These are phyloP conservation scores for Pheosia tremula DNA, from an alignment of 2,888 invertebrate species.

Conservation along the genomic window DNA sequence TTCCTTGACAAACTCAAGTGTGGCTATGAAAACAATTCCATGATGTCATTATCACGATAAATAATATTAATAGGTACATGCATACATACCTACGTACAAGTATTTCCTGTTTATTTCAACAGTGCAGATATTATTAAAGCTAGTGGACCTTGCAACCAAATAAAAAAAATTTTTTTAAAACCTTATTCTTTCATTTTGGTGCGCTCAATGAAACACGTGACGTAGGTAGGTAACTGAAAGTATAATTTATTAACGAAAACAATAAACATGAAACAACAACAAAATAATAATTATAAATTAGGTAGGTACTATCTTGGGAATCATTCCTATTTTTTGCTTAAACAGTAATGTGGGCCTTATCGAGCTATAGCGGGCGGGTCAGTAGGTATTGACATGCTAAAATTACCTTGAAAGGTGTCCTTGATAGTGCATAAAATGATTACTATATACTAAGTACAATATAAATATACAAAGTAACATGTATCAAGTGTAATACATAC, in stretches of 20 bases:
- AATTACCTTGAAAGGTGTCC: no score
- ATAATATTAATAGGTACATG: slow-evolving; percentile 10
- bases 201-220: slow-evolving; percentile 11
- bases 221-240: slow-evolving; percentile 9
- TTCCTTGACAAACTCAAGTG: slow-evolving; percentile 25
- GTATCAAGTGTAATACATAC: no score
- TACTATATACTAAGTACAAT: no score
- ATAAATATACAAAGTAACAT: no score
- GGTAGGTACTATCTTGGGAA: neutral
- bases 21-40: slow-evolving; percentile 27
- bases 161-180: slow-evolving; percentile 49
- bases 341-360: no score
- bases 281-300: slow-evolving; percentile 8
- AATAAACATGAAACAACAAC: slow-evolving; percentile 1
- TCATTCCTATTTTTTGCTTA: no score
- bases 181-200: slow-evolving; percentile 30
- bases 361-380: no score
- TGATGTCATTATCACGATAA: slow-evolving; percentile 30
- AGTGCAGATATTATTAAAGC: slow-evolving; percentile 21
- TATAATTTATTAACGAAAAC: slow-evolving; percentile 23
- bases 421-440: no score
- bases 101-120: slow-evolving; percentile 6
- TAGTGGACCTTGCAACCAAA: slow-evolving; percentile 46
- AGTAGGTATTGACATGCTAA: no score
- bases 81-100: neutral